Base-by-base conservation (phyloP, 2,888 invertebrate genomes). In the Melinopterus prodromus region DNA sequence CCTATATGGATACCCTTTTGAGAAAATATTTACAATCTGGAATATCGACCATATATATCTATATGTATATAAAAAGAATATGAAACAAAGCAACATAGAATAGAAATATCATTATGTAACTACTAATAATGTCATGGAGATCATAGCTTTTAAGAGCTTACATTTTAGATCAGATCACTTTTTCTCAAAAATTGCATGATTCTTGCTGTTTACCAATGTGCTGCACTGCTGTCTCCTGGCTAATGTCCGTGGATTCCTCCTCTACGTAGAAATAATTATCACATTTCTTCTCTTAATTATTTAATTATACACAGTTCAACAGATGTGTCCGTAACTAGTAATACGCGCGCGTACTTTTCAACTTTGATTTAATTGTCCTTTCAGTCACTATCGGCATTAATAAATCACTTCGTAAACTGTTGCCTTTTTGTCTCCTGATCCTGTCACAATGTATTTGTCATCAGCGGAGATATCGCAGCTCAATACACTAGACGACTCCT, bases 381-480 rank as follows among this genome's bases (percentile, higher is more conserved):
- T 37, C 76, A 74, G 15, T 77, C 53, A 71, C 69, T 70, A 78
- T 77, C 75, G 80, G 77, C 80, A 81, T 90, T 91, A 96, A 91
- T 96, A 97, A 90, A 96, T 94, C 87, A 99, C 98, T 93, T 98
- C 98, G 90, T 99, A 99, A 84, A 99, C 95, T 78, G 98, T 98
- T 84, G 98, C 98, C 90, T 98, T 98, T 90, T 98, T 98, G 90
- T 99, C 99, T 80, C 99, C 99, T 71, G 98, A 98, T 82, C 99
- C 99, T 76, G 99, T 99, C 86, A 99, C 98, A 87, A 99, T 98
- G 91, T 96, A 98, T 90, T 98, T 98, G 91, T 99, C 99, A 90
- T 99, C 99, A 82, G 96, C 94, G 83, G 98, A 98, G 90, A 99
- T 98, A 93, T 99, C 99, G 92, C 99, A 99, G 91, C 98, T 98